Percentiles rank a stretch among this genome's conserved stretches.
Conservation (phyloP, 2,113 vertebrate species). For the Indri indri region DNA sequence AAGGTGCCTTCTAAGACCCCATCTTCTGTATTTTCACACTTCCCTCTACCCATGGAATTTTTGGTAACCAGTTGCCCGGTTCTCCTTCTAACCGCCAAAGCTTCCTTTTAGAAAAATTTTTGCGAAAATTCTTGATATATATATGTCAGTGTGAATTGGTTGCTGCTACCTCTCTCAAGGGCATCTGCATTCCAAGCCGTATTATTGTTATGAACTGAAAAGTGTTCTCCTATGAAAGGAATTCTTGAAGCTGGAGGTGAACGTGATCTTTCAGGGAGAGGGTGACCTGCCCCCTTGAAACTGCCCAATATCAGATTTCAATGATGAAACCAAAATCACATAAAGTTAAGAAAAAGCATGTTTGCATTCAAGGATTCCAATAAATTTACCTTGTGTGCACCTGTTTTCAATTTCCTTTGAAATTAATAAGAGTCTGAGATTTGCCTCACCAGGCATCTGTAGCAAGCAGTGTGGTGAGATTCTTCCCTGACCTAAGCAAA, state of each 20-base stretch:
- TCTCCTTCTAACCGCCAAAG: not conserved
- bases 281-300: not conserved
- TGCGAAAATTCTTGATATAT: not conserved
- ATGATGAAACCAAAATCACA: not conserved
- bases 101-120: not conserved
- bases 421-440: not conserved
- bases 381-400: not conserved
- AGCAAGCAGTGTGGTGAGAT: not conserved
- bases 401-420: not conserved
- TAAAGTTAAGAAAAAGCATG: constrained; percentile 3
- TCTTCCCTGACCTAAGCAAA: constrained; percentile 1
- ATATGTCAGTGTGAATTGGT: not conserved
- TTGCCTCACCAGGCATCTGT: not conserved
- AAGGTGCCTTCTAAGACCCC: not conserved
- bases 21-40: not conserved
- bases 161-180: not conserved
- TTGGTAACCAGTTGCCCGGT: not conserved
- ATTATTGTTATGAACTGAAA: not conserved
- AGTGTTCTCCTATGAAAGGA: not conserved
- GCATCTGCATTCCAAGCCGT: not conserved
- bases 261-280: not conserved
- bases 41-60: not conserved
- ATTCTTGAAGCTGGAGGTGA: not conserved
- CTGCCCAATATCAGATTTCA: not conserved
- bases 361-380: not conserved